phyloP scores from a whole-genome alignment of 2,888 invertebrate genomes.

The Xylota sylvarum region DNA sequence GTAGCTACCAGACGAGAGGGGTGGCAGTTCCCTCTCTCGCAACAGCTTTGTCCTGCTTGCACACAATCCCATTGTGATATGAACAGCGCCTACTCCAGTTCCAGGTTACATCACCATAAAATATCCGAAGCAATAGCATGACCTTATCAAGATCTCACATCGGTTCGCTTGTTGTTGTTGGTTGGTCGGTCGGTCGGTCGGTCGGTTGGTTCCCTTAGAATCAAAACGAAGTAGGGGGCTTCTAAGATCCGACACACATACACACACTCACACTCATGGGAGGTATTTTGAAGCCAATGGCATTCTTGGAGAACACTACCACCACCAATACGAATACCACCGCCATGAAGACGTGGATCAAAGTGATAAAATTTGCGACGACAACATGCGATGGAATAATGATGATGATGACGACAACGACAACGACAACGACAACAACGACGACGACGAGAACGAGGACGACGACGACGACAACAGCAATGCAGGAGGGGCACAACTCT shows the following conservation, averaged over 20 bases:
- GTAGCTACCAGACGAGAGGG: constrained; percentile 25
- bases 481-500: constrained; percentile 32
- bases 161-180: constrained; percentile 45
- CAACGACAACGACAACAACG: not conserved
- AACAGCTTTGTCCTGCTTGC: constrained; percentile 74
- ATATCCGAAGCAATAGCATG: constrained; percentile 72
- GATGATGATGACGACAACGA: constrained; percentile 65
- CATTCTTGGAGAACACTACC: constrained; percentile 50
- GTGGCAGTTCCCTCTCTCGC: constrained; percentile 28
- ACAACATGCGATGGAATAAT: constrained; percentile 75
- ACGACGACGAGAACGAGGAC: constrained; percentile 15
- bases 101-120: constrained; percentile 75
- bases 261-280: constrained; percentile 2
- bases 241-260: constrained; percentile 55
- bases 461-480: constrained; percentile 34
- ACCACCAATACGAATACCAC: constrained; percentile 30
- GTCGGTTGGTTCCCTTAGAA: not conserved
- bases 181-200: too few relatives aligned
- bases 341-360: constrained; percentile 68
- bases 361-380: constrained; percentile 77
- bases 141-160: constrained; percentile 74
- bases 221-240: constrained; percentile 49
- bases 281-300: constrained; percentile 42
- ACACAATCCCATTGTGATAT: constrained; percentile 74
- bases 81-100: constrained; percentile 76